Base-by-base conservation (phyloP, 92 coral and sea anemone genomes). In the Phenganax marumi region DNA sequence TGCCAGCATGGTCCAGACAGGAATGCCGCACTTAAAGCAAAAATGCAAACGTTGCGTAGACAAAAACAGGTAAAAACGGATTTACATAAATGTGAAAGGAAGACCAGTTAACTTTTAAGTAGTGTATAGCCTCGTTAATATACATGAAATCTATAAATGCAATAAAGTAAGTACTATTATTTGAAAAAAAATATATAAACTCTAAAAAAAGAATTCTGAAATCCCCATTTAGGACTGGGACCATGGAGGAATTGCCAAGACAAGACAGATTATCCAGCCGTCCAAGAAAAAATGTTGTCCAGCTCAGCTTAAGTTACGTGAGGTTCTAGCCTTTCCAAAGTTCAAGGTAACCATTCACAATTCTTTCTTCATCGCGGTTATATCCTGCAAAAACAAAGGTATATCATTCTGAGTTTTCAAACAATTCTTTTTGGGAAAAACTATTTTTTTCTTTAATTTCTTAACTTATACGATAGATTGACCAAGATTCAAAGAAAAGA, bases 21-120 rank as follows among this genome's bases (percentile, higher is more conserved):
- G 69, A 80, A 80, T 80, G 84, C 84, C 69, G 84, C 84, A 47
- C 84, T 55, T 39, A 77, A 58, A 52, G 50, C 70, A 18, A 77
- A 26, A 52, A 33, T 6, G 48, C 39, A 69, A 76, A 76, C 2
- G 43, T 33, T 33, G 43, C 43, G 43, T 5, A 33, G 43, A 33
- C 43, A 33, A 33, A 33, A 33, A 33, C 43, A 33, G 43, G 43
- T 33, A 33, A 33, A 33, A 33, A 33, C 43, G 43, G 43, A 33
- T 33, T 33, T 33, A 33, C 43, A n/a, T n/a, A n/a, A n/a, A n/a
- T n/a, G n/a, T n/a, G n/a, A n/a, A n/a, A n/a, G n/a, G n/a, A n/a
- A n/a, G n/a, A n/a, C n/a, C n/a, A n/a, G n/a, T n/a, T n/a, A n/a
- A n/a, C n/a, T n/a, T n/a, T n/a, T n/a, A n/a, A n/a, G 43, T 33